A percentile compares a stretch with the other conserved stretches of the same genome.
Conservation (phyloP, 2,113 vertebrate genomes). For the Sinocyclocheilus rhinocerous region DNA sequence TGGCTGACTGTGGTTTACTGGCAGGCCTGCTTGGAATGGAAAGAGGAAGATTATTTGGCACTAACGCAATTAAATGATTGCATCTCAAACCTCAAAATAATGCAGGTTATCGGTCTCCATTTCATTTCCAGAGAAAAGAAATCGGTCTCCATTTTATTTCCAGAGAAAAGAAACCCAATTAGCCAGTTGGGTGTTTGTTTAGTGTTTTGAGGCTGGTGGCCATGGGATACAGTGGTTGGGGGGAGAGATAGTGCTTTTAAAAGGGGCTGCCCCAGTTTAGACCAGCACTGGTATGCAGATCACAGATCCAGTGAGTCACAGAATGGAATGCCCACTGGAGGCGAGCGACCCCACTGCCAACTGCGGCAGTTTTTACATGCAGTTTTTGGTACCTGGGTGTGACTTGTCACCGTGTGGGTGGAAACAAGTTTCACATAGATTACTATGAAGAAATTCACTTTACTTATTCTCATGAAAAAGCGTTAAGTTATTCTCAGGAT, state of each 20-base stretch:
- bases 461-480: neutral
- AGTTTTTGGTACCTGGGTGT: neutral
- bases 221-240: constrained; percentile 22
- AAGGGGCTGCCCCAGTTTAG: constrained; percentile 44
- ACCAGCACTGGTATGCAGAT: constrained; percentile 48
- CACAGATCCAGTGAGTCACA: constrained; percentile 46
- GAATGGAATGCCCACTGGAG: constrained; percentile 37
- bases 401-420: neutral
- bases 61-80: neutral
- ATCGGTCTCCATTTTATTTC: neutral
- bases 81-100: neutral
- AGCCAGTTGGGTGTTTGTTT: constrained; percentile 38
- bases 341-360: constrained; percentile 28
- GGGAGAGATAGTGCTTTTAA: constrained; percentile 12
- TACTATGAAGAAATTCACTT: neutral
- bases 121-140: neutral
- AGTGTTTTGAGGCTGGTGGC: constrained; percentile 50
- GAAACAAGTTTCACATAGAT: neutral
- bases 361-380: neutral
- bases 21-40: neutral
- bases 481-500: neutral
- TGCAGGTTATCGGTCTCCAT: neutral
- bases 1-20: neutral
- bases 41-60: neutral
- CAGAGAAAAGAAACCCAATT: neutral